A percentile compares a stretch with the other conserved stretches of the same genome.
Conservation (phyloP, 2,888 invertebrate species). For the Drosophila melanosoma region DNA sequence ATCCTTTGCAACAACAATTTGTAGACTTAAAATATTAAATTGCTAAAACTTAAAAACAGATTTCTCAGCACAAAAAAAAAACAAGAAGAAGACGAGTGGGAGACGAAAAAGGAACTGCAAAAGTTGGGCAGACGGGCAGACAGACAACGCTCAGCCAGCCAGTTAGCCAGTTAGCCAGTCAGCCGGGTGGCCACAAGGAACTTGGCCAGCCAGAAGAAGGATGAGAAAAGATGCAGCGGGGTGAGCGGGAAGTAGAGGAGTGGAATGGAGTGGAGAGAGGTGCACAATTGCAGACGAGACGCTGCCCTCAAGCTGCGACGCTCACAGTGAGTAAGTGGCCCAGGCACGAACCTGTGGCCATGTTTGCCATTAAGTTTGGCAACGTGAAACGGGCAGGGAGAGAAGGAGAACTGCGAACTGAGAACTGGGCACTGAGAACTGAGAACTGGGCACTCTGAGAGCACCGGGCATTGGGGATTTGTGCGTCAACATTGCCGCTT, state of each 20-base stretch:
- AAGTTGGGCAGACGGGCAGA: constrained; percentile 44
- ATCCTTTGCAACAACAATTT: constrained; percentile 75
- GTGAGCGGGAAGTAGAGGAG: neutral
- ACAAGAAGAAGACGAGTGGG: constrained; percentile 1
- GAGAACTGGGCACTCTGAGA: neutral
- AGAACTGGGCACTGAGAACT: neutral
- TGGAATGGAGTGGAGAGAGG: neutral
- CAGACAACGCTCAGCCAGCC: neutral
- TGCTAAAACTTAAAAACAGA: constrained; percentile 79
- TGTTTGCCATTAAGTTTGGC: constrained; percentile 57
- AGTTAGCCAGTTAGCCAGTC: neutral
- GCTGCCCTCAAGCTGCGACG: constrained; percentile 28
- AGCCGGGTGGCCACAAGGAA: constrained; percentile 46
- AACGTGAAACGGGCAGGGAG: constrained; percentile 1
- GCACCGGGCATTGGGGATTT: constrained; percentile 14
- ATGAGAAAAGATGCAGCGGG: neutral
- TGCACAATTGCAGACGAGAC: constrained; percentile 50
- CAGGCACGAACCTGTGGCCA: constrained; percentile 60
- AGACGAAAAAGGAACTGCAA: constrained; percentile 35
- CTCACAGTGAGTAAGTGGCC: constrained; percentile 38
- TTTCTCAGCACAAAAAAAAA: constrained; percentile 65
- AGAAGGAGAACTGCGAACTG: neutral
- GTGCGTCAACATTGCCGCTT: constrained; percentile 48
- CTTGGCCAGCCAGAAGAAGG: constrained; percentile 19
- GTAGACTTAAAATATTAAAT: constrained; percentile 79